Evolutionary conservation across 2,113 vertebrate genomes (phyloP), one percentile per base, ranked within the genome.

Genomic region (Clarias batrachus): DNA sequence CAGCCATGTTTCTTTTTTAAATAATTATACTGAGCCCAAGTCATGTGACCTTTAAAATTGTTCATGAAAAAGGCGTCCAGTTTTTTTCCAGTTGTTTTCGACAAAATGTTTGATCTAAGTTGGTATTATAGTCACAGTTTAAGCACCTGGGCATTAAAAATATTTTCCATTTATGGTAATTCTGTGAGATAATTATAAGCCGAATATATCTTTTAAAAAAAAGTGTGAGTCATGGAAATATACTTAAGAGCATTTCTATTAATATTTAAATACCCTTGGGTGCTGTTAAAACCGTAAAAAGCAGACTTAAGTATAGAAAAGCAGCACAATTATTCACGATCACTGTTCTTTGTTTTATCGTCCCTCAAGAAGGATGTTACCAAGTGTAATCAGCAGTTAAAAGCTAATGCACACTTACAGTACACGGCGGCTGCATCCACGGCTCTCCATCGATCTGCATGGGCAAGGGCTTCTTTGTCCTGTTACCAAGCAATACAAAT

Each of bases 371-470:
- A 33, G 33, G 77, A 79, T 27, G 30, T 79, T 59, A 79, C 5
- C 0, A 27, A 78, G n/a, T 56, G 4, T 52, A 76, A 54, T 76
- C 10, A 17, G 76, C 16, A 5, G 54, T 30, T 62, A 70, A 25
- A 16, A 23, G 41, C 6, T 81, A 37, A 33, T 12, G 56, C 13
- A 25, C 85, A 91, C 92, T 93, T 92, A 99, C 97, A 0, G 96
- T 98, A 93, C 97, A 98, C 17, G 97, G 97, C 0, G 97, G 94
- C 92, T 98, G 97, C 95, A 99, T 97, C 97, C 97, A 99, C 1
- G 97, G 97, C 84, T 99, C 97, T 14, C 97, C 97, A 0, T 99
- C 97, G 37, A 99, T 96, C 93, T 99, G 97, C 97, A 99, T 99
- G 48, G 97, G 97, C 65, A 99, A 93, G 3, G 96, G 92, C 92